Evolutionary conservation across 2,888 invertebrate species (phyloP).

Genomic region (Acholoe squamosa): DNA sequence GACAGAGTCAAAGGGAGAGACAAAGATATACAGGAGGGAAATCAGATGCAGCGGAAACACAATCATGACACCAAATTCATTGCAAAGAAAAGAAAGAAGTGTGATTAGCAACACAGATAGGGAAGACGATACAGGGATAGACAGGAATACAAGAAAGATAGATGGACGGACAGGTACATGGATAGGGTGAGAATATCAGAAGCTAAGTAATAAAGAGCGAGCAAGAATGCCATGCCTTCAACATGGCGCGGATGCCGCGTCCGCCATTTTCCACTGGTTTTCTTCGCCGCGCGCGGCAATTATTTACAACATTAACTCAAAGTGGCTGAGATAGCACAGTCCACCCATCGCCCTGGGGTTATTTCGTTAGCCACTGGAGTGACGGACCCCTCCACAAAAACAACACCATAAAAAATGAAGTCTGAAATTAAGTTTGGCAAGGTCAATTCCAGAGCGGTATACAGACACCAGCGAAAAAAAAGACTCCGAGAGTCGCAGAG

Average conservation of each 20-base stretch:
- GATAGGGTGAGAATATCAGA: too few relatives aligned
- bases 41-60: too few relatives aligned
- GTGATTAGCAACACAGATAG: too few relatives aligned
- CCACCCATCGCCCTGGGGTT: background rate
- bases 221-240: too few relatives aligned
- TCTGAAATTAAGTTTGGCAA: constrained; percentile 27
- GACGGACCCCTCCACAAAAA: background rate
- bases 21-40: too few relatives aligned
- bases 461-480: background rate
- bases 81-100: too few relatives aligned
- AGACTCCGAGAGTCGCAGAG: background rate
- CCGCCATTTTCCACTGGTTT: background rate
- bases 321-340: constrained; percentile 4
- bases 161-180: too few relatives aligned
- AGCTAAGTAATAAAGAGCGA: too few relatives aligned
- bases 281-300: background rate
- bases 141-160: too few relatives aligned
- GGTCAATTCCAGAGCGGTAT: constrained; percentile 17
- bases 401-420: background rate
- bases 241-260: background rate
- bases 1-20: too few relatives aligned
- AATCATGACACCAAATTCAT: too few relatives aligned
- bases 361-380: constrained; percentile 32
- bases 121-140: too few relatives aligned
- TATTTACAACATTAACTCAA: background rate